These are phyloP conservation scores for Xerus inauris DNA, from an alignment of 2,113 vertebrate species.

Conservation along the genomic window DNA sequence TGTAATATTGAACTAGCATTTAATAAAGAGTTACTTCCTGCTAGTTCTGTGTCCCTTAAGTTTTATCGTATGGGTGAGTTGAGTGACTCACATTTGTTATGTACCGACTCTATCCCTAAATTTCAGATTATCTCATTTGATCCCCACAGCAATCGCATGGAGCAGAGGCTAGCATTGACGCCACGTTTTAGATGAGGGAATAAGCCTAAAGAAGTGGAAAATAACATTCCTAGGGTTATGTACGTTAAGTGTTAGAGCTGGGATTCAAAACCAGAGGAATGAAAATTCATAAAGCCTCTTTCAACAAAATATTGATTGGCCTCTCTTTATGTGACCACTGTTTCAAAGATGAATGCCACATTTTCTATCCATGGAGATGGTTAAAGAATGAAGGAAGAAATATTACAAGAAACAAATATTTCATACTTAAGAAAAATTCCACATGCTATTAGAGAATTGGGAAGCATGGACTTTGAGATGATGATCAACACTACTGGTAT, in stretches of 20 bases:
- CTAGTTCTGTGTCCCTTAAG: not conserved
- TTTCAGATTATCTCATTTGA: not conserved
- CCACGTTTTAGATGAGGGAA: not conserved
- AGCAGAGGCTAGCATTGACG: not conserved
- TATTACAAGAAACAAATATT: not conserved
- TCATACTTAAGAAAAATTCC: slow-evolving; percentile 1
- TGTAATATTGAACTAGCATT: not conserved
- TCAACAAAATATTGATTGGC: not conserved
- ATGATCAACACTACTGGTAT: not conserved
- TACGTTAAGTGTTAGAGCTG: not conserved
- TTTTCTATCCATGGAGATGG: not conserved
- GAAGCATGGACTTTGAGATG: not conserved
- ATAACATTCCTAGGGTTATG: not conserved
- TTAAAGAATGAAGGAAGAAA: not conserved
- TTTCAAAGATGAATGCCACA: not conserved
- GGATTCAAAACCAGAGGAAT: not conserved
- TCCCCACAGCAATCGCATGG: not conserved
- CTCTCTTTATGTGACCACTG: not conserved
- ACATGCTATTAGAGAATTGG: not conserved
- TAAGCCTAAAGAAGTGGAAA: not conserved
- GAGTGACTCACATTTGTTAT: not conserved
- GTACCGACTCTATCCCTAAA: not conserved
- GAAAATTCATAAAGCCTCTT: slow-evolving; percentile 9
- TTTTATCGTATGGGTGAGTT: not conserved
- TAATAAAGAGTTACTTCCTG: not conserved